Base-by-base conservation (phyloP, 2,797 vertebrate species). In the Megalops cyprinoides region DNA sequence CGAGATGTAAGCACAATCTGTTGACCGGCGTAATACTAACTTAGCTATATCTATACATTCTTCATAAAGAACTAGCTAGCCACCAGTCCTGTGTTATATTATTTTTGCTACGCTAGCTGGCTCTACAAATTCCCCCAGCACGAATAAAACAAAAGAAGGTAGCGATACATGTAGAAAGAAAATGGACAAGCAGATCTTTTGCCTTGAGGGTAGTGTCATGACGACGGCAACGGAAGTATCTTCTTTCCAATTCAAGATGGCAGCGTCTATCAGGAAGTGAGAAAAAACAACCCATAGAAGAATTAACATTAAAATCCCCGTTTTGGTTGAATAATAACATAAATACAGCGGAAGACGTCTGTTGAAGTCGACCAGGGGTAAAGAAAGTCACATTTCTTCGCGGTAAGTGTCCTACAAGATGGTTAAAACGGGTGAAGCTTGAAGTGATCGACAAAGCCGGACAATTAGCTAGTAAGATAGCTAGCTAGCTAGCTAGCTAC, bases 241-340 rank as follows among this genome's bases (percentile, higher is more conserved):
- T 25, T 65, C 28, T 55, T 73, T 48, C 42, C 25, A 60, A 74
- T 74, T 44, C 81, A 82, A 82, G 69, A 82, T 82, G 81, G 81
- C 81, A 56, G 67, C 81, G 67, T 79, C 69, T 79, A 82, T 79
- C 69, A 79, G 81, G 81, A 82, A 82, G 81, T 82, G 71, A 79
- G 49, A 74, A 76, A 76, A 81, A 77, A 71, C 69, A 82, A 76
- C 37, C 71, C 56, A n/a, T 20, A 51, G 46, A 76, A 71, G 56
- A 76, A 79, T 23, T 39, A 7, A 67, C 20, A 39, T 53, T 51
- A 49, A 79, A 82, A 82, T 25, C 44, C 34, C 58, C 20, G 71
- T 58, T 65, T 76, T 71, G 48, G 56, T 60, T 67, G 53, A 74
- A 55, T 69, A 53, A 78, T 56, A 37, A 74, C 20, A 49, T 25